These are phyloP conservation scores for Actinia equina DNA, from an alignment of 64 coral and sea anemone genomes.

Conservation along the genomic window DNA sequence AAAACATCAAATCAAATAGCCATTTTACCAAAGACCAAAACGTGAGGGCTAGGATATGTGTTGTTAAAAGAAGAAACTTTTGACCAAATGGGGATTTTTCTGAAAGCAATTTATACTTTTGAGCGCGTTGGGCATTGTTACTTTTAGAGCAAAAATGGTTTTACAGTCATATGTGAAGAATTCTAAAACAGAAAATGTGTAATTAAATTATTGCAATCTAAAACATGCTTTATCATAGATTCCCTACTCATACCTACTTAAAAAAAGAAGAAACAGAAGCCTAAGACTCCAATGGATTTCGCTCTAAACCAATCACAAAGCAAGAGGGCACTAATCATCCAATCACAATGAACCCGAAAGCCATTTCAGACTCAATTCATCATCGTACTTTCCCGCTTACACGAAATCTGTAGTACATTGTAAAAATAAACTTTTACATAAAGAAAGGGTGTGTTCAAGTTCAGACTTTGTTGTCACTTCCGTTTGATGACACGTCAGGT, in stretches of 20 bases:
- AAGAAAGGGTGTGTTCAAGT: neutral
- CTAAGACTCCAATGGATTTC: neutral
- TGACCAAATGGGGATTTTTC: too few species aligned
- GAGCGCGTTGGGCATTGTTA: too few species aligned
- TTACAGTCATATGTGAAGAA: neutral
- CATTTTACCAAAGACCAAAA: too few species aligned
- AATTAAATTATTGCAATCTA: neutral
- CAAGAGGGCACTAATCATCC: neutral
- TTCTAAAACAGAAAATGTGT: neutral
- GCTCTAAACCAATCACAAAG: neutral
- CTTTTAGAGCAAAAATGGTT: too few species aligned
- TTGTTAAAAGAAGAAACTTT: too few species aligned
- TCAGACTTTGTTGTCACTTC: too few species aligned
- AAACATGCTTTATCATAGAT: neutral
- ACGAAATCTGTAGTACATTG: neutral
- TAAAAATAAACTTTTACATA: neutral
- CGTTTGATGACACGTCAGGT: too few species aligned
- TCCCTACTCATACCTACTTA: neutral
- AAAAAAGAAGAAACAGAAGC: too few species aligned
- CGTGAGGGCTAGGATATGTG: too few species aligned
- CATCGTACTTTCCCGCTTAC: neutral
- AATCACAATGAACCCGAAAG: neutral
- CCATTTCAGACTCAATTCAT: neutral
- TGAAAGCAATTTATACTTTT: too few species aligned
- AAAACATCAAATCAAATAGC: too few species aligned